These are phyloP conservation scores for Octonoba sinensis DNA, from an alignment of 2,888 invertebrate genomes.

Conservation along the genomic window DNA sequence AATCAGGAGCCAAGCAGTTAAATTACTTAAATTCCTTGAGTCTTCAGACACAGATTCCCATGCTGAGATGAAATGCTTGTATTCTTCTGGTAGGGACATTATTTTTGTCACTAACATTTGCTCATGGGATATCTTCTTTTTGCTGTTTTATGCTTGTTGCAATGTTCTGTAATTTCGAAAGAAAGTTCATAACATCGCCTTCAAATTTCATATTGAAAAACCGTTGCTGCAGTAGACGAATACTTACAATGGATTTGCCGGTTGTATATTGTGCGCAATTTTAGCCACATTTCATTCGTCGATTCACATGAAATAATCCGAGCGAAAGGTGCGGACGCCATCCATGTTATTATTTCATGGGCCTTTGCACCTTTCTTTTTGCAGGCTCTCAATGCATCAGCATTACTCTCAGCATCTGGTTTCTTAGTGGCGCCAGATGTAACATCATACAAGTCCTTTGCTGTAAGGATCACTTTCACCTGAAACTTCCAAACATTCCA, in stretches of 20 bases:
- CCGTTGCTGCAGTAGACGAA: background rate
- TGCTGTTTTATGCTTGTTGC: background rate
- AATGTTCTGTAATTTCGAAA: background rate
- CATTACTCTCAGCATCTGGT: background rate
- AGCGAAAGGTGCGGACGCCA: background rate
- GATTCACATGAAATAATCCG: background rate
- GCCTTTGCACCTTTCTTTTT: background rate
- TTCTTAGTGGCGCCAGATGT: background rate
- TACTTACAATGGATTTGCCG: constrained; percentile 2
- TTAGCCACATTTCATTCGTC: background rate
- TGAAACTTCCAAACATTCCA: background rate
- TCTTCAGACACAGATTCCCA: background rate
- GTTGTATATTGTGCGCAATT: background rate
- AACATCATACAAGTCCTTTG: too few relatives aligned
- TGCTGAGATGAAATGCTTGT: background rate
- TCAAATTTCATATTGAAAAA: constrained; percentile 2
- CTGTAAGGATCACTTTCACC: background rate
- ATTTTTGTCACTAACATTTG: background rate
- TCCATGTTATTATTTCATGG: background rate
- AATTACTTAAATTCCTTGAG: background rate
- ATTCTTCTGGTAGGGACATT: background rate
- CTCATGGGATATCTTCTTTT: background rate
- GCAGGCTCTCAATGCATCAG: background rate
- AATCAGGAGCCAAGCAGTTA: background rate
- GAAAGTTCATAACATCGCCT: background rate